Conservation (phyloP, 1,140 invertebrate genomes). For the Drosophila pseudoananassae region DNA sequence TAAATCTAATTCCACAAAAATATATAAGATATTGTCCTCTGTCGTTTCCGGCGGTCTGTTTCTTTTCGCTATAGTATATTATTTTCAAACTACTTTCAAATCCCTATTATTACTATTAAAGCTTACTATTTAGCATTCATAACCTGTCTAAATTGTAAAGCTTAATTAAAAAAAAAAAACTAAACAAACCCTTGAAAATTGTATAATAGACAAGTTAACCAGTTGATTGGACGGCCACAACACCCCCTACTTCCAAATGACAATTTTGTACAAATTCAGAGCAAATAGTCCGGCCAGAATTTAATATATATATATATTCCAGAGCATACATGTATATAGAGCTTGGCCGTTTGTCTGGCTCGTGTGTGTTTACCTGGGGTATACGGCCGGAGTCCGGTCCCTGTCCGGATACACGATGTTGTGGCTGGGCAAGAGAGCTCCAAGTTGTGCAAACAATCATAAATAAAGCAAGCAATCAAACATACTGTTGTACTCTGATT, state of each 20-base stretch:
- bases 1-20: no score
- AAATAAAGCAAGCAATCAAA: slow-evolving; percentile 69
- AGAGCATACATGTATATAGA: background rate
- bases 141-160: background rate
- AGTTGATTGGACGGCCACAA: background rate
- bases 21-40: no score
- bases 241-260: background rate
- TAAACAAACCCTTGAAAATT: no score
- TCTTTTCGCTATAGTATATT: no score
- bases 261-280: background rate
- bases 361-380: slow-evolving; percentile 9
- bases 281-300: background rate
- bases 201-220: no score
- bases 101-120: no score
- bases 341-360: slow-evolving; percentile 1
- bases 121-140: background rate
- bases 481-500: slow-evolving; percentile 64
- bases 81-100: no score
- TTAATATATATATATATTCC: background rate
- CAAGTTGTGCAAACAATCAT: slow-evolving; percentile 60
- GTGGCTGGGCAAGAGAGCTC: slow-evolving; percentile 16
- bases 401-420: slow-evolving; percentile 23
- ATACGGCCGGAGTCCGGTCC: slow-evolving; percentile 1
- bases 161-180: no score
- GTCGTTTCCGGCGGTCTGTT: no score